Evolutionary conservation across 1,140 invertebrate genomes (phyloP).

Genomic region (Venturia canescens): DNA sequence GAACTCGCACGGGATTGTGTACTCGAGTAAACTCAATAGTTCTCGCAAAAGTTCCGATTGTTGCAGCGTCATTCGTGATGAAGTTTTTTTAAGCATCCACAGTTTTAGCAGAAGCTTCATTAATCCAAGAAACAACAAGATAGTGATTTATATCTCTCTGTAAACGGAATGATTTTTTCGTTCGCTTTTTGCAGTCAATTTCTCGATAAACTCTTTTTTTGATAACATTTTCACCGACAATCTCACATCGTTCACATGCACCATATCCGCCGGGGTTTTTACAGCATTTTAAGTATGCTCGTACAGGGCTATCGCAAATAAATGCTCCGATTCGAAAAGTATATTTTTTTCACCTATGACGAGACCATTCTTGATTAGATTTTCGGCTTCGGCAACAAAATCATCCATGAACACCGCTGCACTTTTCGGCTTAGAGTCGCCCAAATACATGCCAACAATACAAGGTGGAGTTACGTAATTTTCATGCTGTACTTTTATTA

Average conservation of each 20-base stretch:
- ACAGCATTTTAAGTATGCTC: conserved; percentile 54
- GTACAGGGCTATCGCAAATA: conserved; percentile 52
- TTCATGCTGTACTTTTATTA: conserved; percentile 40
- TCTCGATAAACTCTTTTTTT: conserved; percentile 24
- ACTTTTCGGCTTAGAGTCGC: conserved; percentile 26
- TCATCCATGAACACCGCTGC: conserved; percentile 20
- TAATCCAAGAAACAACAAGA: background rate
- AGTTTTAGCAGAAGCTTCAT: conserved; percentile 26
- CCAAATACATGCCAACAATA: conserved; percentile 35
- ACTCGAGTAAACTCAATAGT: background rate
- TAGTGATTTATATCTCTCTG: conserved; percentile 46
- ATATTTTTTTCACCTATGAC: background rate
- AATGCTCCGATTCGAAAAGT: background rate
- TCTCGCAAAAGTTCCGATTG: background rate
- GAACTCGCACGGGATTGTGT: conserved; percentile 7
- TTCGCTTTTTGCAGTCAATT: conserved; percentile 21
- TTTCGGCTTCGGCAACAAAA: conserved; percentile 31
- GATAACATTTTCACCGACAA: conserved; percentile 49
- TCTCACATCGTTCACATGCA: conserved; percentile 52
- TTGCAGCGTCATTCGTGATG: background rate
- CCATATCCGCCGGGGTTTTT: conserved; percentile 53
- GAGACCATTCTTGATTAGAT: conserved; percentile 17
- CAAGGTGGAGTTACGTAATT: conserved; percentile 16
- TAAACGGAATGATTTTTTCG: conserved; percentile 50
- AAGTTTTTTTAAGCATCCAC: background rate